phyloP scores from a whole-genome alignment of 2,888 invertebrate species.

The Seira ritae region DNA sequence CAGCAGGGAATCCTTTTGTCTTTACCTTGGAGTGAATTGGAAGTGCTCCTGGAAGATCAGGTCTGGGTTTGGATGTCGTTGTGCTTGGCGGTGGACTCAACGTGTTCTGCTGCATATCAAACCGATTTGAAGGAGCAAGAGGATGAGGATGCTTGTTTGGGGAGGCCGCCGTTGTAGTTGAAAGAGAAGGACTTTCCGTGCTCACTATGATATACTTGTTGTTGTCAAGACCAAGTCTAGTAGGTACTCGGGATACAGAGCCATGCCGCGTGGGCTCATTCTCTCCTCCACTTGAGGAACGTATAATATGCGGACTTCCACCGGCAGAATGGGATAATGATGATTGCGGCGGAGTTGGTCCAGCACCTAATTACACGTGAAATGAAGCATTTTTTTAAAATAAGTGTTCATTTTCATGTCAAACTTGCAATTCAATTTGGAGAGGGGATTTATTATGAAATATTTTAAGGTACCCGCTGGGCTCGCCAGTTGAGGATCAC shows the following conservation, averaged over 20 bases:
- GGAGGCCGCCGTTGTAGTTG: constrained; percentile 39
- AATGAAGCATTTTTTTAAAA: constrained; percentile 25
- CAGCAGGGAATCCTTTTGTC: constrained; percentile 4
- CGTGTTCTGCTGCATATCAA: constrained; percentile 46
- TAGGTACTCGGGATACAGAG: constrained; percentile 59
- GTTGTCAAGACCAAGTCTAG: constrained; percentile 41
- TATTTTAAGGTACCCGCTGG: constrained; percentile 49
- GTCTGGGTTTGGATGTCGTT: constrained; percentile 70
- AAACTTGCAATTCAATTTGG: constrained; percentile 24
- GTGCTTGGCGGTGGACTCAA: constrained; percentile 55
- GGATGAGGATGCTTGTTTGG: constrained; percentile 51
- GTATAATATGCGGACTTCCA: constrained; percentile 51
- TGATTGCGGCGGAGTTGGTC: constrained; percentile 45
- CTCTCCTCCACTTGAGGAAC: constrained; percentile 19
- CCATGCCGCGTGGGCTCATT: constrained; percentile 45
- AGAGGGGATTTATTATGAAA: constrained; percentile 15
- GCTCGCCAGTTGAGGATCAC: constrained; percentile 57
- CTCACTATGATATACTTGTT: constrained; percentile 51
- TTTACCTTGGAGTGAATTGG: constrained; percentile 73
- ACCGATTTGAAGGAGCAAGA: constrained; percentile 32
- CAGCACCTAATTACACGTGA: constrained; percentile 59
- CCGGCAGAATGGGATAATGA: constrained; percentile 1
- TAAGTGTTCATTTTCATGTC: not conserved
- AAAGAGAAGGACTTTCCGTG: constrained; percentile 54
- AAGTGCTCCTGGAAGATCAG: constrained; percentile 73